Conservation (phyloP, 2,113 vertebrate species). For the Thymallus thymallus region DNA sequence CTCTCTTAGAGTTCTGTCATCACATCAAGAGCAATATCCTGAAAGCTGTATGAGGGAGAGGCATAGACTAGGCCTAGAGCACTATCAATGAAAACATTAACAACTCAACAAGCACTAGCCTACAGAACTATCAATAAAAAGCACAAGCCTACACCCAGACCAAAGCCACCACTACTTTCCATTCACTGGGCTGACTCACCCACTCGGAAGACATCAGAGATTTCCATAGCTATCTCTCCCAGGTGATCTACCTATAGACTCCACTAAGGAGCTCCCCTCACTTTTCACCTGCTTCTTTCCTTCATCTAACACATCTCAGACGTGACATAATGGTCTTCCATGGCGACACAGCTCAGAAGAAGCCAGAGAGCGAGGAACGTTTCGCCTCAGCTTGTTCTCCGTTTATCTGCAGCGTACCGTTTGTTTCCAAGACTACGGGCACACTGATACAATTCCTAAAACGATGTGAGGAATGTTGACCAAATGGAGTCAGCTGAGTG, state of each 20-base stretch:
- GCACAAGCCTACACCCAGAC: too few species aligned
- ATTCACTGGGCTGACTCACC: background rate
- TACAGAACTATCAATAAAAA: too few species aligned
- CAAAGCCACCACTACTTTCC: background rate
- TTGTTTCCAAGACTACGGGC: conserved; percentile 30
- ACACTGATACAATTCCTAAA: background rate
- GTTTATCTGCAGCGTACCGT: conserved; percentile 23
- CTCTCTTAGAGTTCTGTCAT: too few species aligned
- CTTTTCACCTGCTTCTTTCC: conserved; percentile 14
- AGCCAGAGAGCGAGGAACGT: conserved; percentile 27
- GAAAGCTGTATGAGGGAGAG: too few species aligned
- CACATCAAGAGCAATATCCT: too few species aligned
- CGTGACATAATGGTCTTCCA: conserved; percentile 48
- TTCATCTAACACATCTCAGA: conserved; percentile 51
- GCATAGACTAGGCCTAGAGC: too few species aligned
- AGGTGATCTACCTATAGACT: background rate
- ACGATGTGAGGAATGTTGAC: conserved; percentile 15
- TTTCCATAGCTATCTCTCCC: too few species aligned
- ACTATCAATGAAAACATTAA: too few species aligned
- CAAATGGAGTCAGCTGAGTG: conserved; percentile 30
- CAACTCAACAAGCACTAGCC: too few species aligned
- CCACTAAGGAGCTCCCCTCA: background rate
- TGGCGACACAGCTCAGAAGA: conserved; percentile 32
- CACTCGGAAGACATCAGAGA: too few species aligned
- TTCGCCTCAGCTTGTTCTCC: conserved; percentile 50